A percentile compares a stretch with the other conserved stretches of the same genome.
These are phyloP conservation scores for Schizaphis graminum DNA, from an alignment of 2,888 invertebrate genomes.

Conservation along the genomic window DNA sequence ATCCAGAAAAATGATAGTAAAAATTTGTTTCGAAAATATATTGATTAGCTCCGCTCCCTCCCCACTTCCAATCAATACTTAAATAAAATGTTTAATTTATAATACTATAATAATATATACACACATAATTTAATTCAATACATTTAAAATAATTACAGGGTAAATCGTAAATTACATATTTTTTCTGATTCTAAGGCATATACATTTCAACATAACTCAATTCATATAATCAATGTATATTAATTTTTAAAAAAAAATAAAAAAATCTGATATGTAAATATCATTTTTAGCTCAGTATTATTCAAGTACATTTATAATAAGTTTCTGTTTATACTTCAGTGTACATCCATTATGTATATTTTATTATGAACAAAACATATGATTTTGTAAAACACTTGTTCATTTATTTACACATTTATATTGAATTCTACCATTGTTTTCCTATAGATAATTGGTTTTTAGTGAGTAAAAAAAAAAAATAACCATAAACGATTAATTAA, in stretches of 20 bases:
- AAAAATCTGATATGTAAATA: not conserved
- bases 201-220: not conserved
- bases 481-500: not conserved
- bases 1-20: not conserved
- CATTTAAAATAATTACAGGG: not conserved
- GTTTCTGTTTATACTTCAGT: not conserved
- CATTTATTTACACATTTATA: not conserved
- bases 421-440: not conserved
- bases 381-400: not conserved
- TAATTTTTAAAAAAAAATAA: not conserved
- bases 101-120: not conserved
- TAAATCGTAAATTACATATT: not conserved
- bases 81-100: not conserved
- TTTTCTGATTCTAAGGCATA: not conserved
- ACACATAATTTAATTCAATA: not conserved
- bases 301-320: not conserved
- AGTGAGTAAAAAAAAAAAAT: not conserved
- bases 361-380: not conserved
- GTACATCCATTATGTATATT: not conserved
- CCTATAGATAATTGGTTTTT: not conserved
- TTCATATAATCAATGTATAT: not conserved
- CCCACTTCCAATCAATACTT: not conserved
- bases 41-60: not conserved
- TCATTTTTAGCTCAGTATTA: not conserved
- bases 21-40: not conserved